Base-by-base conservation (phyloP, 2,113 vertebrate genomes). In the Eurypyga helias region DNA sequence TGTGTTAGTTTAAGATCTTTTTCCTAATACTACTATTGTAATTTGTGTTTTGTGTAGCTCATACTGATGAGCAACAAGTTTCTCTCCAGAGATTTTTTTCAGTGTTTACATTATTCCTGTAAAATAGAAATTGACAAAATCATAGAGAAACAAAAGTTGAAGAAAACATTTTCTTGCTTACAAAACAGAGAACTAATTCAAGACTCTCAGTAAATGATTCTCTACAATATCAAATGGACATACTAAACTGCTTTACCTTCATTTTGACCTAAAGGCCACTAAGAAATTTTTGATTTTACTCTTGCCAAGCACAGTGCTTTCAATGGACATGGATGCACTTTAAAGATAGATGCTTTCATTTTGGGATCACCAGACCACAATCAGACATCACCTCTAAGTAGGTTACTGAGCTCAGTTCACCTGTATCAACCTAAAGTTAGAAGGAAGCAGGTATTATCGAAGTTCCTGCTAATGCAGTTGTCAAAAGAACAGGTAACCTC, bases 301-400 rank as follows among this genome's bases (percentile, higher is more conserved):
- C 15, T 77, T 76, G 17, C 34, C 33, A 34, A 81, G 58, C 21
- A 23, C 10, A 4, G 4, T 12, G 12, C 12, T 87, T 78, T 61
- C 60, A 75, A 2, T 11, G 45, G 24, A 57, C 61, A 31, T 0
- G 0, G 9, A 29, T 65, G 34, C 33, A 43, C 13, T 31, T 19
- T 8, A 64, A 41, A 81, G 38, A 64, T 6, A 7, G 17, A 55
- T 33, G 4, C 26, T 65, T 82, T 78, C 43, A 19, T 66, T 49
- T 77, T 31, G 31, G 36, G n/a, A 82, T 46, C 36, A 36, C n/a
- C 3, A 2, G 10, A 66, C 17, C 25, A 41, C n/a, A 61, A n/a
- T 13, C 58, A 36, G 55, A 41, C 18, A 51, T 24, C 20, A 51
- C 28, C 20, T 83, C 54, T 15, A 69, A 33, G 21, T 13, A 67